Conservation (phyloP, 2,888 invertebrate species). For the Drosophila meridiana region DNA sequence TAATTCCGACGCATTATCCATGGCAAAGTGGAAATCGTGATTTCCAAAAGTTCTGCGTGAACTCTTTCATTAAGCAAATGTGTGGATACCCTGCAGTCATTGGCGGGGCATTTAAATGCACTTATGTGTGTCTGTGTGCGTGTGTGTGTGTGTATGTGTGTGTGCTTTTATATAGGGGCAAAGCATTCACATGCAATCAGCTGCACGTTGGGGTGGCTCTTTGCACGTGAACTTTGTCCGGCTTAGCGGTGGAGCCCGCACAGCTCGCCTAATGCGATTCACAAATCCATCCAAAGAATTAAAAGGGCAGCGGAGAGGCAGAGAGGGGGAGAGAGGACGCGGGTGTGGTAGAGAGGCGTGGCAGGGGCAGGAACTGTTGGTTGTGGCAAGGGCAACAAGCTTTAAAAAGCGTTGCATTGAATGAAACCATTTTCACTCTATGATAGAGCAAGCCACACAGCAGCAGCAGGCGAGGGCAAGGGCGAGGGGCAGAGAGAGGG, state of each 20-base stretch:
- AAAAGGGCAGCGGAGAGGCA: not conserved
- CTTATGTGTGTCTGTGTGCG: conserved; percentile 1
- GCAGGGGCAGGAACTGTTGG: not conserved
- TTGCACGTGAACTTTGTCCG: conserved; percentile 71
- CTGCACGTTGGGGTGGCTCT: conserved; percentile 40
- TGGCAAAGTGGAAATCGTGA: conserved; percentile 10
- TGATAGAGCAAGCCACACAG: conserved; percentile 1
- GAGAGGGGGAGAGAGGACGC: not conserved
- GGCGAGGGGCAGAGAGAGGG: not conserved
- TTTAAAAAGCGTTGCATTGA: conserved; percentile 55
- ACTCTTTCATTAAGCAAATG: conserved; percentile 11
- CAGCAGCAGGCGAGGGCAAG: not conserved
- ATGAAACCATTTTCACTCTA: conserved; percentile 39
- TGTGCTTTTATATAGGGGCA: conserved; percentile 34
- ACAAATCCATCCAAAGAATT: conserved; percentile 54
- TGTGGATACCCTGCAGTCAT: conserved; percentile 19
- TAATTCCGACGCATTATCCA: not conserved
- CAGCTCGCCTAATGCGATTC: conserved; percentile 54
- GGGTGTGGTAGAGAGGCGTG: not conserved
- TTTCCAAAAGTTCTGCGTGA: conserved; percentile 14
- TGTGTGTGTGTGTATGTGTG: not conserved
- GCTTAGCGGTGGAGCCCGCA: conserved; percentile 55
- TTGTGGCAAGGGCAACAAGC: conserved; percentile 39
- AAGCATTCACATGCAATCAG: conserved; percentile 51
- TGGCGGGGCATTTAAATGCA: conserved; percentile 33